phyloP scores from a whole-genome alignment of 2,888 invertebrate species.

The Alsophila aescularia region DNA sequence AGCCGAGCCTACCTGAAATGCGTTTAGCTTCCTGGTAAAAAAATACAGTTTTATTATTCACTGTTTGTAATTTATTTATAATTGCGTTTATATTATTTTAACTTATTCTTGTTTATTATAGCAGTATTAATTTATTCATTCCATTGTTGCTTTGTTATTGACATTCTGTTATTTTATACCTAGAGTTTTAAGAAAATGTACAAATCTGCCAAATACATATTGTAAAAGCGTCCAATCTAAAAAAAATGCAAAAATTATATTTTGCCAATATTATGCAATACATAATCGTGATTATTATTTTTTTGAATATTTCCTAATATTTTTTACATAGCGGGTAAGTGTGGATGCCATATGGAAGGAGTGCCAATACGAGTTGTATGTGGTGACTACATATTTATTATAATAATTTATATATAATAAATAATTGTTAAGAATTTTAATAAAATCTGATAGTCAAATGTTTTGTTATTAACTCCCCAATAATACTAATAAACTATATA shows the following conservation, averaged over 20 bases:
- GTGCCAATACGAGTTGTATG: conserved; percentile 73
- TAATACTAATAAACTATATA: conserved; percentile 10
- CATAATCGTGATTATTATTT: conserved; percentile 35
- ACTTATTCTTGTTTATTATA: conserved; percentile 5
- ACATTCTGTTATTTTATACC: conserved; percentile 30
- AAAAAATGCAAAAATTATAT: conserved; percentile 38
- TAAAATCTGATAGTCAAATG: conserved; percentile 69
- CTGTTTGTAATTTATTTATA: neutral
- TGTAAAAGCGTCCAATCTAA: conserved; percentile 50
- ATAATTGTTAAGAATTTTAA: conserved; percentile 75
- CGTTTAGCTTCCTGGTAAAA: neutral
- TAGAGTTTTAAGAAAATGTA: conserved; percentile 52
- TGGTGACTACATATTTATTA: conserved; percentile 63
- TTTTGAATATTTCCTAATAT: conserved; percentile 36
- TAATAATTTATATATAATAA: conserved; percentile 68
- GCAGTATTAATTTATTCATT: conserved; percentile 38
- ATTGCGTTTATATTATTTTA: neutral
- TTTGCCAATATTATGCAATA: conserved; percentile 39
- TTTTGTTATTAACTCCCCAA: conserved; percentile 47
- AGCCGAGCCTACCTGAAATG: neutral
- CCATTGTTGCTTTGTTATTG: conserved; percentile 22
- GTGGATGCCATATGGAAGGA: conserved; percentile 59
- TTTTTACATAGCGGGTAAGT: conserved; percentile 40
- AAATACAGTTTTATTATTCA: conserved; percentile 1
- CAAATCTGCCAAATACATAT: conserved; percentile 50